Evolutionary conservation across 2,113 vertebrate genomes (phyloP).

Genomic region (Vanacampus margaritifer): DNA sequence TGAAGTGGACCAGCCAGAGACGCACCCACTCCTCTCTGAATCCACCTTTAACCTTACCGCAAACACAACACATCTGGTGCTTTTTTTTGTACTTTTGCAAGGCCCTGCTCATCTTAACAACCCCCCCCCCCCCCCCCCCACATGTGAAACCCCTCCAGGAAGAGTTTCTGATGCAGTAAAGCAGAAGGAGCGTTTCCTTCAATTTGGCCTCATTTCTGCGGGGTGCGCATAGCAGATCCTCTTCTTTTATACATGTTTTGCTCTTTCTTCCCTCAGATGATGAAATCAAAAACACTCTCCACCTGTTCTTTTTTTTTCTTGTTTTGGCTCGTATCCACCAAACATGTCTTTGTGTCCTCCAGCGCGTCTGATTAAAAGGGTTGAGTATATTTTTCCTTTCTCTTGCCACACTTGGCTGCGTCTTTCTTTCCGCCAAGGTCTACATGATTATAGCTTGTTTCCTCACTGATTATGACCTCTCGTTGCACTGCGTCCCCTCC

Average conservation of each 20-base stretch:
- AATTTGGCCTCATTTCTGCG: constrained; percentile 42
- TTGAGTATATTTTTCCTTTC: not conserved
- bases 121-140: not conserved
- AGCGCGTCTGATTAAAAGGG: constrained; percentile 17
- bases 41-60: constrained; percentile 2
- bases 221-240: constrained; percentile 37
- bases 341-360: constrained; percentile 17
- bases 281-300: not conserved
- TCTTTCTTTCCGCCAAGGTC: constrained; percentile 28
- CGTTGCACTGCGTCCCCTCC: constrained; percentile 23
- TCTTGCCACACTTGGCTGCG: constrained; percentile 23
- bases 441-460: constrained; percentile 52
- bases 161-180: constrained; percentile 37
- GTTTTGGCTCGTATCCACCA: not conserved
- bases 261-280: not conserved
- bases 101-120: constrained; percentile 11
- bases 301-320: not conserved
- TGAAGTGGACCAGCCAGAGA: too few species aligned
- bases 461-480: constrained; percentile 45
- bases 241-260: constrained; percentile 22
- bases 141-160: constrained; percentile 44
- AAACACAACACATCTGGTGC: constrained; percentile 19
- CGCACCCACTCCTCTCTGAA: not conserved
- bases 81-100: not conserved
- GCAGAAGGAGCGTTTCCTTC: constrained; percentile 29